Evolutionary conservation across 2,888 invertebrate species (phyloP).

Genomic region (Stegophylla sp.): DNA sequence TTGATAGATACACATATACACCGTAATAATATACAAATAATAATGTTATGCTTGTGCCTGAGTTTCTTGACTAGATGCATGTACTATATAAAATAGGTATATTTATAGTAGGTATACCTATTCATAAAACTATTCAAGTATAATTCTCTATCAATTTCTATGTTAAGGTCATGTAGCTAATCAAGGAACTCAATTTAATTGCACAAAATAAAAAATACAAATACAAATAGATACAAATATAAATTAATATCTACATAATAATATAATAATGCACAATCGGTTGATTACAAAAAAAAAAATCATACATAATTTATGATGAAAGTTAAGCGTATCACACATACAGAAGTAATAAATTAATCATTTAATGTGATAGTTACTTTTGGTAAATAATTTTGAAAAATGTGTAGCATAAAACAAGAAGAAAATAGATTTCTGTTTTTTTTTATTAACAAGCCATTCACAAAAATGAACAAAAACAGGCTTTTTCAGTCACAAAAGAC

Average conservation of each 20-base stretch:
- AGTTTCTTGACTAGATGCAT: slow-evolving; percentile 40
- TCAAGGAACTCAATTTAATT: neutral
- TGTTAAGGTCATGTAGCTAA: neutral
- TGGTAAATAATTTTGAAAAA: too few relatives aligned
- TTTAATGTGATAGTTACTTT: neutral
- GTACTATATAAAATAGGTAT: neutral
- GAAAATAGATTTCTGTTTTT: too few relatives aligned
- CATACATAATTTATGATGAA: neutral
- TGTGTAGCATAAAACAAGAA: too few relatives aligned
- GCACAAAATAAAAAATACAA: neutral
- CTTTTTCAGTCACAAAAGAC: too few relatives aligned
- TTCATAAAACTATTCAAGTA: neutral
- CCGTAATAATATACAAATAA: slow-evolving; percentile 39
- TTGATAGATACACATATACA: slow-evolving; percentile 48
- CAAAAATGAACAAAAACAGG: too few relatives aligned
- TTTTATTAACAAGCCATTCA: too few relatives aligned
- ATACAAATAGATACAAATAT: neutral
- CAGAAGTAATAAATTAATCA: neutral
- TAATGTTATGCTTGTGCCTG: slow-evolving; percentile 41
- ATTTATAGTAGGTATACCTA: slow-evolving; percentile 16
- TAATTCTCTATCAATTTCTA: neutral
- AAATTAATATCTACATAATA: neutral
- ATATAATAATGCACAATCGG: neutral
- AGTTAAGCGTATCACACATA: neutral
- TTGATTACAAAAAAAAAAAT: neutral